A percentile compares a stretch with the other conserved stretches of the same genome.
These are phyloP conservation scores for Eulithis testata DNA, from an alignment of 2,888 invertebrate genomes.

Conservation along the genomic window DNA sequence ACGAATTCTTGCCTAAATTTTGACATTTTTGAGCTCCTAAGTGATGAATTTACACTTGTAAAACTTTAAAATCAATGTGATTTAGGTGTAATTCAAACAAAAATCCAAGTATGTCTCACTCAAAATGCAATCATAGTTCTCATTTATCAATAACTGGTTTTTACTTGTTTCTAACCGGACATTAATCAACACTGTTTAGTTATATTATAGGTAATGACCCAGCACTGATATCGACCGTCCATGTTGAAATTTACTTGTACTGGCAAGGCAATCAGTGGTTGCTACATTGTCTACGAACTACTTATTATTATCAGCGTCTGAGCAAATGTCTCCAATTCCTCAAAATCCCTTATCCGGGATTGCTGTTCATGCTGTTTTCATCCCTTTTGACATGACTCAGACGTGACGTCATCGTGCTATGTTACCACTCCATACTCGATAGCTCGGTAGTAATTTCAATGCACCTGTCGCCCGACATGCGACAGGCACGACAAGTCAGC, in stretches of 20 bases:
- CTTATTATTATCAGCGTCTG: neutral
- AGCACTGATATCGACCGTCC: slow-evolving; percentile 40
- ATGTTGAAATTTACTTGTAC: slow-evolving; percentile 10
- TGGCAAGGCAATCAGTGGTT: slow-evolving; percentile 5
- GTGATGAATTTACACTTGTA: no score
- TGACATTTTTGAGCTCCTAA: no score
- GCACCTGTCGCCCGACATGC: no score
- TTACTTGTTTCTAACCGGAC: slow-evolving; percentile 44
- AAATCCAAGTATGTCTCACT: neutral
- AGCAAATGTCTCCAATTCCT: no score
- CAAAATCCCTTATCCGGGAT: no score
- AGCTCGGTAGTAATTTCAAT: no score
- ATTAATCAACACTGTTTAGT: slow-evolving; percentile 41
- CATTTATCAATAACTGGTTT: slow-evolving; percentile 35
- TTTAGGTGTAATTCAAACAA: neutral
- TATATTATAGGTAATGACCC: slow-evolving; percentile 48
- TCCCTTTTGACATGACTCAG: no score
- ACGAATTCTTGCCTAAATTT: no score
- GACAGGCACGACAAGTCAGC: no score
- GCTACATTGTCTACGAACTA: slow-evolving; percentile 15
- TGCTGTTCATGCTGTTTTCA: no score
- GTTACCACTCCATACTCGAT: no score
- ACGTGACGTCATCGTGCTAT: no score
- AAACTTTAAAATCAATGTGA: neutral
- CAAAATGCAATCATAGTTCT: slow-evolving; percentile 20